A percentile compares a stretch with the other conserved stretches of the same genome.
Evolutionary conservation across 2,797 vertebrate species (phyloP).

Genomic region (Malacoraja senta): DNA sequence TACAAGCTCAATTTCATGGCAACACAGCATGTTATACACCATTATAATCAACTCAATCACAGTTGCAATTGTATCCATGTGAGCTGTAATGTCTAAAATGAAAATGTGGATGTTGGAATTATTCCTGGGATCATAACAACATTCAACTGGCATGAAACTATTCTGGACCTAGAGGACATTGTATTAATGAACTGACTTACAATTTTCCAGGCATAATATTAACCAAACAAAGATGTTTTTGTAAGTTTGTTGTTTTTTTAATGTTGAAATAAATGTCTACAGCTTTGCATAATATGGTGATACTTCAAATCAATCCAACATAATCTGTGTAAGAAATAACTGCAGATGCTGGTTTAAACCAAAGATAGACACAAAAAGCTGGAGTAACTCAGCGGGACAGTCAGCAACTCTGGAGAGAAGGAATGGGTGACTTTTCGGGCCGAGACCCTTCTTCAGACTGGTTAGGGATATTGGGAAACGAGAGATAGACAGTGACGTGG

Average conservation of each 20-base stretch:
- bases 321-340: not conserved
- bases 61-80: constrained; percentile 26
- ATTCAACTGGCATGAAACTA: not conserved
- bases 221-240: not conserved
- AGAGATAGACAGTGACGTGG: too few species aligned
- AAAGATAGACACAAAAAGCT: too few species aligned
- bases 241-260: not conserved
- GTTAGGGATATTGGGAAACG: too few species aligned
- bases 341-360: too few species aligned
- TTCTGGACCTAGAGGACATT: not conserved
- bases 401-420: too few species aligned
- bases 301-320: not conserved
- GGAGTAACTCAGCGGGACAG: too few species aligned
- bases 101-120: not conserved
- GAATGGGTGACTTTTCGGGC: too few species aligned
- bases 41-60: constrained; percentile 34
- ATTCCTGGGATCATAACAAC: not conserved
- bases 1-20: constrained; percentile 27
- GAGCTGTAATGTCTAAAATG: not conserved
- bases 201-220: not conserved
- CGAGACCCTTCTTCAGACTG: too few species aligned
- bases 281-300: not conserved
- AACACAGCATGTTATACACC: constrained; percentile 31
- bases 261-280: not conserved
- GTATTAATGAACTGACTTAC: not conserved